These are phyloP conservation scores for Strix aluco DNA, from an alignment of 2,113 vertebrate genomes.

Conservation along the genomic window DNA sequence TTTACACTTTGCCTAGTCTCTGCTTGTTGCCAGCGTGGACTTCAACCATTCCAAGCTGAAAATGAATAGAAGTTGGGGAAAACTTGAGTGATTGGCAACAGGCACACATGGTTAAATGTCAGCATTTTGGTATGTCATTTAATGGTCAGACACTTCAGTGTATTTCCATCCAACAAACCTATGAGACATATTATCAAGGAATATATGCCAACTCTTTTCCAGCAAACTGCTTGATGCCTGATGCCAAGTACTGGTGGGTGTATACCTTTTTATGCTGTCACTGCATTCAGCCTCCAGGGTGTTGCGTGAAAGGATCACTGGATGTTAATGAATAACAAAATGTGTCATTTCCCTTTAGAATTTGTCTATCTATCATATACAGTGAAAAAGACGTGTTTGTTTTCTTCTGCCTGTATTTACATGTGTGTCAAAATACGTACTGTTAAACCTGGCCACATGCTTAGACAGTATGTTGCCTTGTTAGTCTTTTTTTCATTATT, in stretches of 20 bases:
- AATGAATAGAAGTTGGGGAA: neutral
- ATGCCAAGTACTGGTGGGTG: constrained; percentile 66
- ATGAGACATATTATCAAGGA: constrained; percentile 56
- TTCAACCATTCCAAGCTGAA: neutral
- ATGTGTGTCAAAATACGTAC: constrained; percentile 55
- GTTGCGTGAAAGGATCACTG: constrained; percentile 63
- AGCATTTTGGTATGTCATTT: constrained; percentile 45
- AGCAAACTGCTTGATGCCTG: constrained; percentile 58
- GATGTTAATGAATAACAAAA: constrained; percentile 71
- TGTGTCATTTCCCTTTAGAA: constrained; percentile 71
- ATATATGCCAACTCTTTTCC: constrained; percentile 60
- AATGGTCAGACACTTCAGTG: constrained; percentile 50
- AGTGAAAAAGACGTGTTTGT: constrained; percentile 62
- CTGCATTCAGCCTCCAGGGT: constrained; percentile 67
- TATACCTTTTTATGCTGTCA: constrained; percentile 68
- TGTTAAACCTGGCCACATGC: constrained; percentile 62
- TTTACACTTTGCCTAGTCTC: neutral
- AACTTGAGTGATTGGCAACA: constrained; percentile 14
- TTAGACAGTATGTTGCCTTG: constrained; percentile 50
- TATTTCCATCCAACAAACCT: constrained; percentile 51
- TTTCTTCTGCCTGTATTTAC: constrained; percentile 65
- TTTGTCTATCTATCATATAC: constrained; percentile 57
- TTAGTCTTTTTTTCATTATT: constrained; percentile 52
- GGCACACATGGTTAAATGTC: constrained; percentile 42
- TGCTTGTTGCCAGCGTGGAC: neutral